Evolutionary conservation across 2,888 invertebrate species (phyloP), one percentile per base, ranked within the genome.

Genomic region (Oasisia sp.): DNA sequence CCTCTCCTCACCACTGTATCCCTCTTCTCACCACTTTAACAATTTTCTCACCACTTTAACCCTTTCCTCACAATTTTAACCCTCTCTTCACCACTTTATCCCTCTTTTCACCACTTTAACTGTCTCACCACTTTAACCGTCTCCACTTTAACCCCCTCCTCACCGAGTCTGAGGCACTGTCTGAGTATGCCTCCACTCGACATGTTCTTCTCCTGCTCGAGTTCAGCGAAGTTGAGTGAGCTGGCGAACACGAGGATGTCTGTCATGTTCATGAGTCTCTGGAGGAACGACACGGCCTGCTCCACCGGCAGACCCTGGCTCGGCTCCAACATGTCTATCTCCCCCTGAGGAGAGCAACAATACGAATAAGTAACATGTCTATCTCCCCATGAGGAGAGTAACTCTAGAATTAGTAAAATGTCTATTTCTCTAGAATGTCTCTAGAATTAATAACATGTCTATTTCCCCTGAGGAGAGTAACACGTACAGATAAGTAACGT

Each of bases 131-230:
- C 56, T 4, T 56, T 19, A 11, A 27, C 9, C 32, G 1, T 32
- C 27, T 11, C 44, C 14, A 90, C 32, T 5, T 38, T 44, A 90
- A 90, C 32, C 38, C 32, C 32, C 14, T 44, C 90, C 95, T 93
- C 94, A 97, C 97, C 97, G 91, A 99, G 97, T 96, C 99, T 97
- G 93, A 99, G 97, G 96, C 99, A 99, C 97, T 99, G 99, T 92
- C 99, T 97, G 92, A 99, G 97, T 94, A 99, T 99, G 91, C 99
- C 99, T n/a, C 99, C 99, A 95, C 98, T 98, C 91, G 99, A 99
- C 99, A 99, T 99, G 96, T 99, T 99, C 97, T 99, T 99, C 97
- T 99, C 99, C 0, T 99, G 98, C 97, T 99, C 99, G 91, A 99
- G 97, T 96, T 99, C 99, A 45, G 98, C 98, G 96, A 99, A 99